A percentile compares a stretch with the other conserved stretches of the same genome.
These are phyloP conservation scores for Sarcophaga variegata DNA, from an alignment of 2,888 invertebrate genomes.

Conservation along the genomic window DNA sequence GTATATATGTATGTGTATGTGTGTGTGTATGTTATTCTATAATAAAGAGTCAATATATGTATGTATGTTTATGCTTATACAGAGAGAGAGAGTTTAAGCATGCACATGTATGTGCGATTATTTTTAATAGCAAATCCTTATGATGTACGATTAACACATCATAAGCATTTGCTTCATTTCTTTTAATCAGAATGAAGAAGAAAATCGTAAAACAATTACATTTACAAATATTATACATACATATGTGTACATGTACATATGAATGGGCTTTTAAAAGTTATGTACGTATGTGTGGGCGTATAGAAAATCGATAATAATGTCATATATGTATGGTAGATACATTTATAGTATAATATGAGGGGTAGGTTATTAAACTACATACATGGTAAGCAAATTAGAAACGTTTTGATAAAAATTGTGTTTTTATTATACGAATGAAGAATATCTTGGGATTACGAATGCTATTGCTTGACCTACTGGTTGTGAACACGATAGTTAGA, in stretches of 20 bases:
- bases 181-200: background rate
- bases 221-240: background rate
- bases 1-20: background rate
- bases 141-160: constrained; percentile 20
- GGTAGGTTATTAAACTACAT: background rate
- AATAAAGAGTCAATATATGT: background rate
- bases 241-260: background rate
- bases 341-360: background rate
- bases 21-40: background rate
- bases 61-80: background rate
- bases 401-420: too few relatives aligned
- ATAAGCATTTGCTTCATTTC: background rate
- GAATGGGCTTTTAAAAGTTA: background rate
- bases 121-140: constrained; percentile 9
- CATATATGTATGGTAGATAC: background rate
- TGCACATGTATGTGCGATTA: constrained; percentile 26
- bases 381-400: background rate
- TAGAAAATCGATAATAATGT: constrained; percentile 41
- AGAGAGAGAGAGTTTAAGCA: background rate
- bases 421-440: too few relatives aligned
- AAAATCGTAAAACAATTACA: constrained; percentile 15
- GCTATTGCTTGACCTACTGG: too few relatives aligned
- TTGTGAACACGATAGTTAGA: too few relatives aligned
- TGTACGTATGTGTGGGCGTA: background rate
- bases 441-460: too few relatives aligned